Percentiles rank a stretch among this genome's conserved stretches.
Evolutionary conservation across 2,888 invertebrate genomes (phyloP).

Genomic region (Temnothorax unifasciatus): DNA sequence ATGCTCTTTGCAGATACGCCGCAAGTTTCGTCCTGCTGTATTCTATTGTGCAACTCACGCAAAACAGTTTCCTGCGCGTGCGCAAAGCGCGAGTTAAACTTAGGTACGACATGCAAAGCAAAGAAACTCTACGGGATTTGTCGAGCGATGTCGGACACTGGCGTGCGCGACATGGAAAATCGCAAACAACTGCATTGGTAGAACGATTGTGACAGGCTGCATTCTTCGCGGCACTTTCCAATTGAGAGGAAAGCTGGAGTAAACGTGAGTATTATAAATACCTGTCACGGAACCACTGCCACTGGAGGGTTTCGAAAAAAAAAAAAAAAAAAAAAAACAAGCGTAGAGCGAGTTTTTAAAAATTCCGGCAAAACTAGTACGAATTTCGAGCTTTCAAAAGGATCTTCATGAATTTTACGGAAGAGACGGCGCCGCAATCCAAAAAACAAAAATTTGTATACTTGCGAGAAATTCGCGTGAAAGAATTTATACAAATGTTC

Average conservation of each 20-base stretch:
- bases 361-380: neutral
- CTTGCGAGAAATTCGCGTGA: neutral
- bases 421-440: neutral
- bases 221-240: conserved; percentile 5
- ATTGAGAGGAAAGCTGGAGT: conserved; percentile 27
- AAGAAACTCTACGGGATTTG: conserved; percentile 37
- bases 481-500: neutral
- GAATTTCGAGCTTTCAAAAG: neutral
- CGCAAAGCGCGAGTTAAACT: conserved; percentile 62
- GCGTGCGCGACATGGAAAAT: conserved; percentile 31
- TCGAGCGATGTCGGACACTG: neutral
- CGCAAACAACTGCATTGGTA: neutral
- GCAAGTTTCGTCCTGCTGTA: conserved; percentile 51
- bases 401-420: neutral
- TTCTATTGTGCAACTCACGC: conserved; percentile 30
- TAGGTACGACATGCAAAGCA: conserved; percentile 2
- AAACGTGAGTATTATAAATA: conserved; percentile 2
- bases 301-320: neutral
- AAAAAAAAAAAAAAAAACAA: neutral
- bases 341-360: neutral
- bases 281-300: neutral
- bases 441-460: neutral
- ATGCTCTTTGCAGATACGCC: conserved; percentile 59
- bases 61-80: neutral
- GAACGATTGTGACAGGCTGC: conserved; percentile 15